Evolutionary conservation across 2,797 vertebrate species (phyloP), one percentile per base, ranked within the genome.

Genomic region (Cuniculus paca): DNA sequence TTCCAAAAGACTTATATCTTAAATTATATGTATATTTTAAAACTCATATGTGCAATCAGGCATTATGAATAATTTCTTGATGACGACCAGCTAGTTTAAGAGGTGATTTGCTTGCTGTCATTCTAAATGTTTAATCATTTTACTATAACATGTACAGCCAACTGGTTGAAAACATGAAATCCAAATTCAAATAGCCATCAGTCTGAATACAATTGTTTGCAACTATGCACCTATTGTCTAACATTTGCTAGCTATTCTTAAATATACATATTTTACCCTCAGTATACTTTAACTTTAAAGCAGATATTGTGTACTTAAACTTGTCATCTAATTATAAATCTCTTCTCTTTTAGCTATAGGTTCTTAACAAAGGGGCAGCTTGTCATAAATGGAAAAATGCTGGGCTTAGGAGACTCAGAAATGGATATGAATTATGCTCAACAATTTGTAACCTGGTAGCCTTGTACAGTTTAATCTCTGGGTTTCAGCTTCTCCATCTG

Each of bases 231-330:
- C 26, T 82, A 70, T 56, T 63, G 1, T 60, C 68, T 52, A 36
- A 94, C 34, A 72, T 58, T 70, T 52, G 2, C 36, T 87, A 56
- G 12, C 56, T 88, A 61, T 63, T 93, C 63, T 95, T 94, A 78
- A 91, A 93, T 65, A 77, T 74, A 50, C 7, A 68, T 34, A 13
- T 52, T 63, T 89, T 26, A 70, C 42, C 74, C 91, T 77, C 45
- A 91, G 11, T 54, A 42, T 82, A 77, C n/a, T 89, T 89, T 95
- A 88, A 70, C 86, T 94, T 94, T n/a, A 78, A 92, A 83, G 14
- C 36, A 93, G 85, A 80, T 63, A 79, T 75, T 68, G 65, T 11
- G 20, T 6, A 91, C 26, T 86, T 82, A 74, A 91, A 63, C 26
- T 6, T 60, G 90, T 63, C 31, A 54, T 22, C 2, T 79, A 88